These are phyloP conservation scores for Sussaba pulchella DNA, from an alignment of 2,888 invertebrate genomes.

Conservation along the genomic window DNA sequence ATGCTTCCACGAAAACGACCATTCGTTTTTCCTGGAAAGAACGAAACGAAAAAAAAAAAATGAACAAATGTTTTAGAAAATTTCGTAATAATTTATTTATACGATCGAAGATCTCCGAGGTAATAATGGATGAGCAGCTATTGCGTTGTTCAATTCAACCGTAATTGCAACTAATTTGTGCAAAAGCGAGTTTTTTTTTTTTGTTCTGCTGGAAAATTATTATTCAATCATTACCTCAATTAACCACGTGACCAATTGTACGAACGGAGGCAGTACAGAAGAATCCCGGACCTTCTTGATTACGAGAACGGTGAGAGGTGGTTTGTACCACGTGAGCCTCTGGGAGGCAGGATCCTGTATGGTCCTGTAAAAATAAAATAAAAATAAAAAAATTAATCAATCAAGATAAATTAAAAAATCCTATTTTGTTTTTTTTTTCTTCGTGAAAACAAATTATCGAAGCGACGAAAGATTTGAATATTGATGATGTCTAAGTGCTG, in stretches of 20 bases:
- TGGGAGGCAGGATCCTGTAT: conserved; percentile 99
- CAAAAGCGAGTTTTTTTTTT: conserved; percentile 27
- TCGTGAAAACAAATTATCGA: background rate
- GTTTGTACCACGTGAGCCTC: conserved; percentile 98
- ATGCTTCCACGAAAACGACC: conserved; percentile 97
- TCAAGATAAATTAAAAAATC: background rate
- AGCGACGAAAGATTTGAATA: background rate
- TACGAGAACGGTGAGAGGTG: conserved; percentile 97
- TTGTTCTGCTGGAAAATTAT: conserved; percentile 2
- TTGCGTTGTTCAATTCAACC: conserved; percentile 18
- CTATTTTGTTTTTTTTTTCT: background rate
- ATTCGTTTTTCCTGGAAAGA: conserved; percentile 94
- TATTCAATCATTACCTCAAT: conserved; percentile 88
- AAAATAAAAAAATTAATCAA: conserved; percentile 5
- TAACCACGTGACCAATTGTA: conserved; percentile 96
- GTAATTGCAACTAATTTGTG: conserved; percentile 39
- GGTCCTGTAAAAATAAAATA: conserved; percentile 88
- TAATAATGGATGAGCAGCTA: background rate
- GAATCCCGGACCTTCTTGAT: conserved; percentile 98
- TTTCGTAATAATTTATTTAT: background rate
- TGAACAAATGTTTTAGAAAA: background rate
- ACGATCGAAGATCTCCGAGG: background rate
- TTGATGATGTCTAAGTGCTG: background rate
- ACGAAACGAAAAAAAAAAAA: conserved; percentile 23
- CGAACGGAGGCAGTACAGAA: conserved; percentile 94